Conservation (phyloP, 1,140 invertebrate genomes). For the Halictus rubicundus region DNA sequence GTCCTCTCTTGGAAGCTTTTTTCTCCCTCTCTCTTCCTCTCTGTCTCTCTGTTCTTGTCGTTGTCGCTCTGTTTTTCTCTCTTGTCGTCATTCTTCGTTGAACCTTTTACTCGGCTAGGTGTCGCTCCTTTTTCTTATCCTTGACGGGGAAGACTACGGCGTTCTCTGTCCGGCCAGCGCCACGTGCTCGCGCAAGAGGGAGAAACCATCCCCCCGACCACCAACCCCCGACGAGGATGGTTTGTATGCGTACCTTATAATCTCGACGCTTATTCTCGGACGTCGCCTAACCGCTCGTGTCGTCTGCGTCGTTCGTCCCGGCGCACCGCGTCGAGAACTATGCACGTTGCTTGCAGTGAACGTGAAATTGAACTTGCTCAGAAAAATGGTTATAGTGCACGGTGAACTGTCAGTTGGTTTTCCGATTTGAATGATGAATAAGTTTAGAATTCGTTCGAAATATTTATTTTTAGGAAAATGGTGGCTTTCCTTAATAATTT, state of each 20-base stretch:
- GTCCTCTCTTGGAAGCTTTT: not conserved
- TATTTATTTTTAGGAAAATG: too few relatives aligned
- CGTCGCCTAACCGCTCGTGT: constrained; percentile 39
- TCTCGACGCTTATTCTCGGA: constrained; percentile 44
- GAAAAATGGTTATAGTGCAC: too few relatives aligned
- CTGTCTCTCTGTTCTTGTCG: too few relatives aligned
- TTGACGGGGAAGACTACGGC: not conserved
- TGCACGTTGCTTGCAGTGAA: too few relatives aligned
- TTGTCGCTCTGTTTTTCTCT: too few relatives aligned
- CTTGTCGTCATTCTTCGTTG: not conserved
- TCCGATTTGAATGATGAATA: too few relatives aligned
- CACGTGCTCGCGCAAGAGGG: constrained; percentile 1
- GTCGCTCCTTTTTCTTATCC: not conserved
- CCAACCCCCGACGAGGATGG: not conserved
- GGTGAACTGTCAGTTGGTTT: too few relatives aligned
- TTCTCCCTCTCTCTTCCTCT: too few relatives aligned
- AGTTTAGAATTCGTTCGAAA: too few relatives aligned
- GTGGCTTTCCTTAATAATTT: too few relatives aligned
- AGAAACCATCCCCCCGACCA: not conserved
- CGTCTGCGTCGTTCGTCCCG: constrained; percentile 21
- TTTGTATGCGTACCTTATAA: constrained; percentile 36
- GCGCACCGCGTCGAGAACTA: not conserved
- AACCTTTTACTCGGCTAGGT: not conserved
- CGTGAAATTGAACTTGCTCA: too few relatives aligned
- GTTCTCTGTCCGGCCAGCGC: not conserved